Evolutionary conservation across 2,113 vertebrate genomes (phyloP).

Genomic region (Pelmatolapia mariae): DNA sequence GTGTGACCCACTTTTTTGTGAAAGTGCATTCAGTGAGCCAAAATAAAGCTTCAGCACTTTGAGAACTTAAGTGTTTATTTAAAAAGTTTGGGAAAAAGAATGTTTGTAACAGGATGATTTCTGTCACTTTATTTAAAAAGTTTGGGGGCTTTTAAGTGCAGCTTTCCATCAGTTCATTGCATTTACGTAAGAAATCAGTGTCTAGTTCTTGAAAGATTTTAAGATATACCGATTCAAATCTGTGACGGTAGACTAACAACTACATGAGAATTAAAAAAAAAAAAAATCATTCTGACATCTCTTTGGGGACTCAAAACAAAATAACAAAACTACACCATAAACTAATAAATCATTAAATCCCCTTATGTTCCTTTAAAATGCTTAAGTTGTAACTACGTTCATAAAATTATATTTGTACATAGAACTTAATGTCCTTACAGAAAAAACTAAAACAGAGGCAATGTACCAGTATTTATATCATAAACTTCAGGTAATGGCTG

Average conservation of each 20-base stretch:
- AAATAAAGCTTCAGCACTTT: neutral
- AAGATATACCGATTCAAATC: neutral
- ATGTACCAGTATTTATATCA: neutral
- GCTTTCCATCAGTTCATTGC: neutral
- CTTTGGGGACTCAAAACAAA: neutral
- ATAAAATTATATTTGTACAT: neutral
- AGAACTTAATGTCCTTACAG: neutral
- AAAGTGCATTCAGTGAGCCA: neutral
- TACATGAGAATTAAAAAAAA: fast-evolving
- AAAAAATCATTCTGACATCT: fast-evolving
- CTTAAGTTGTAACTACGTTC: neutral
- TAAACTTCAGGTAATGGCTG: neutral
- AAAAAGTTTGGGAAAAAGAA: neutral
- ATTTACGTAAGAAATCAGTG: neutral
- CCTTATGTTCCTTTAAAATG: neutral
- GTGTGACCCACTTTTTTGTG: neutral
- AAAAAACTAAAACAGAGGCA: neutral
- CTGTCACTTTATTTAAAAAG: neutral
- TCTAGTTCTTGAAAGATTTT: neutral
- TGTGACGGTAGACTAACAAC: neutral
- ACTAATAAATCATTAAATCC: neutral
- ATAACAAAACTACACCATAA: neutral
- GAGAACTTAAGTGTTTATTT: neutral
- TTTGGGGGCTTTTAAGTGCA: neutral
- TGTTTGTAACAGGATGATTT: fast-evolving